Conservation (phyloP, 2,888 invertebrate species). For the Conchocele bisecta region DNA sequence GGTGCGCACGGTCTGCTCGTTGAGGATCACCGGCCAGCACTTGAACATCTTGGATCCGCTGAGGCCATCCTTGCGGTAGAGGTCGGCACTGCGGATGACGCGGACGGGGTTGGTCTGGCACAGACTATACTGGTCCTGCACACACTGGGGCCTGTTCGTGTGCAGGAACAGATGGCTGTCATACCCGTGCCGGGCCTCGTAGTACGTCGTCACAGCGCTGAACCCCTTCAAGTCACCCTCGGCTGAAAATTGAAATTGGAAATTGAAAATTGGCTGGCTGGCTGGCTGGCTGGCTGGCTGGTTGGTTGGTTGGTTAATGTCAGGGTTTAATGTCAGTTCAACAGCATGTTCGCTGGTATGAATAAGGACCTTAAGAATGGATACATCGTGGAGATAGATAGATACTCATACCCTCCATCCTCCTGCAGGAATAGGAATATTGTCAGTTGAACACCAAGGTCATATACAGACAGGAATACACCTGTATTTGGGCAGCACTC, state of each 20-base stretch:
- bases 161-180: constrained; percentile 90
- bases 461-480: too few species aligned
- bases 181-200: constrained; percentile 88
- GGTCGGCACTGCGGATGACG: constrained; percentile 71
- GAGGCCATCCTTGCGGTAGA: constrained; percentile 74
- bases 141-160: constrained; percentile 89
- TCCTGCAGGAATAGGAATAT: too few species aligned
- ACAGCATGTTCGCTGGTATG: too few species aligned
- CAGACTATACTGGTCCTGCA: constrained; percentile 90
- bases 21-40: constrained; percentile 75
- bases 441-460: too few species aligned
- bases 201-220: constrained; percentile 85
- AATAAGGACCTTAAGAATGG: too few species aligned
- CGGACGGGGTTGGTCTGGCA: constrained; percentile 85
- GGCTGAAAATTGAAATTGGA: constrained; percentile 90
- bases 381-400: too few species aligned
- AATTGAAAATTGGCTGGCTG: too few species aligned
- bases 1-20: constrained; percentile 66
- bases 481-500: too few species aligned
- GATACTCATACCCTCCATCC: too few species aligned
- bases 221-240: constrained; percentile 95
- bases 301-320: too few species aligned
- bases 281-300: too few species aligned
- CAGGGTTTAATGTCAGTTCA: too few species aligned
- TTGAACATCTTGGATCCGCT: constrained; percentile 72